Conservation (phyloP, 92 coral and sea anemone genomes). For the Porites evermanni region DNA sequence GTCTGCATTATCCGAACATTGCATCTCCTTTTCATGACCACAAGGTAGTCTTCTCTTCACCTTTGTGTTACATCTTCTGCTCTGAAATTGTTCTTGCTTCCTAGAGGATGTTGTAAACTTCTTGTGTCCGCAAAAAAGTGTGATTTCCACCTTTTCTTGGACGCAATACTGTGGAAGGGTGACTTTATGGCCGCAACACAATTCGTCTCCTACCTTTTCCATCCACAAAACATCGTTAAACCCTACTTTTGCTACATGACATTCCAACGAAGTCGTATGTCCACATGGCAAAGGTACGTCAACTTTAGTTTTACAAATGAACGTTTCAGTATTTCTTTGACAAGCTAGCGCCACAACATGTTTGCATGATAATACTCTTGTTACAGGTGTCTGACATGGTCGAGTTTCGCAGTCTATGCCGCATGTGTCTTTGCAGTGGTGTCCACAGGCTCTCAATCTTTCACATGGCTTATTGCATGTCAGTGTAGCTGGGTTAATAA, state of each 20-base stretch:
- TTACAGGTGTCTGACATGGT: constrained; percentile 33
- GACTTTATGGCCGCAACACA: constrained; percentile 48
- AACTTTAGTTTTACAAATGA: constrained; percentile 39
- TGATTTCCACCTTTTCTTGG: background rate
- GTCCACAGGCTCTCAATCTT: constrained; percentile 51
- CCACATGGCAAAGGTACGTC: constrained; percentile 47
- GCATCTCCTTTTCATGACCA: constrained; percentile 59
- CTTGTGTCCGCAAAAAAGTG: constrained; percentile 27
- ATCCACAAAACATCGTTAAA: background rate
- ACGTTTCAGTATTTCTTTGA: constrained; percentile 18
- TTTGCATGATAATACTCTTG: constrained; percentile 53
- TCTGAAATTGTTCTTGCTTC: background rate
- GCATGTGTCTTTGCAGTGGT: constrained; percentile 40
- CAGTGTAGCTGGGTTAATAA: constrained; percentile 13
- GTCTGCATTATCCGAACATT: constrained; percentile 43
- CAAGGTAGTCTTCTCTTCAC: constrained; percentile 50
- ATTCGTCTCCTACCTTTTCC: background rate
- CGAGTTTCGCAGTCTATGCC: constrained; percentile 24
- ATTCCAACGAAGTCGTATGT: constrained; percentile 27
- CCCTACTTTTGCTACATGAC: background rate
- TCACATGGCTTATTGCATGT: constrained; percentile 58
- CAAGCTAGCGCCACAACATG: constrained; percentile 53
- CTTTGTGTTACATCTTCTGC: background rate
- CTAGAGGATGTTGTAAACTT: constrained; percentile 22
- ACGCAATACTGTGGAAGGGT: constrained; percentile 15